These are phyloP conservation scores for Argyra leucocephala DNA, from an alignment of 2,888 invertebrate species.

Conservation along the genomic window DNA sequence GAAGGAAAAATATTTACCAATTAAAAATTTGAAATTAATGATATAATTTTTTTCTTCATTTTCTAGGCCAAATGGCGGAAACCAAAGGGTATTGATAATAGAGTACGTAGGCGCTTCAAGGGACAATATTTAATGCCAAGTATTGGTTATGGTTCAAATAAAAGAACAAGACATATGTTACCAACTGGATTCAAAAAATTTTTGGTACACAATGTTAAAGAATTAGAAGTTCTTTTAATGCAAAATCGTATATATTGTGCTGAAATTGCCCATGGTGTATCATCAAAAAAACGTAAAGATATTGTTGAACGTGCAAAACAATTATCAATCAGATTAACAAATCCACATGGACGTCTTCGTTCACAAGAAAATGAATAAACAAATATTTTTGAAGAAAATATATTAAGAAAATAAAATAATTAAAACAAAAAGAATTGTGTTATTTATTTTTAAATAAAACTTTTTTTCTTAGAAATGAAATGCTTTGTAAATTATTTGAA, in stretches of 20 bases:
- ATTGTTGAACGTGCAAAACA: slow-evolving; percentile 97
- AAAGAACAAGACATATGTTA: slow-evolving; percentile 90
- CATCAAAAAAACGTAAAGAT: slow-evolving; percentile 90
- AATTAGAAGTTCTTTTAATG: slow-evolving; percentile 97
- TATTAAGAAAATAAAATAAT: no score
- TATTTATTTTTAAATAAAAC: no score
- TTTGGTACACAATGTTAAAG: slow-evolving; percentile 79
- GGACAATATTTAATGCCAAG: slow-evolving; percentile 98
- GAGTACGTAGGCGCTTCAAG: slow-evolving; percentile 95
- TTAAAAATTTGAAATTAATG: no score
- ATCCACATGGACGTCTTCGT: slow-evolving; percentile 89
- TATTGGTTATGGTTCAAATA: slow-evolving; percentile 96
- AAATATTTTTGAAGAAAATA: slow-evolving; percentile 19
- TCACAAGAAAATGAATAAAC: slow-evolving; percentile 97
- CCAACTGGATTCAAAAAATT: slow-evolving; percentile 98
- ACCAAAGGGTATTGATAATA: slow-evolving; percentile 99
- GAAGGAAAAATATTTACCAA: not conserved
- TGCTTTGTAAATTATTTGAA: not conserved
- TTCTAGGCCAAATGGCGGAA: slow-evolving; percentile 92
- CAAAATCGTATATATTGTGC: slow-evolving; percentile 95
- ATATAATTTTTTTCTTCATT: slow-evolving; percentile 22
- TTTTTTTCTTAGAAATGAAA: no score
- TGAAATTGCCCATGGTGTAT: slow-evolving; percentile 95
- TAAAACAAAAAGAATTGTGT: no score
- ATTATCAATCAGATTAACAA: slow-evolving; percentile 88